Base-by-base conservation (phyloP, 2,113 vertebrate species). In the Solenodon paradoxus region DNA sequence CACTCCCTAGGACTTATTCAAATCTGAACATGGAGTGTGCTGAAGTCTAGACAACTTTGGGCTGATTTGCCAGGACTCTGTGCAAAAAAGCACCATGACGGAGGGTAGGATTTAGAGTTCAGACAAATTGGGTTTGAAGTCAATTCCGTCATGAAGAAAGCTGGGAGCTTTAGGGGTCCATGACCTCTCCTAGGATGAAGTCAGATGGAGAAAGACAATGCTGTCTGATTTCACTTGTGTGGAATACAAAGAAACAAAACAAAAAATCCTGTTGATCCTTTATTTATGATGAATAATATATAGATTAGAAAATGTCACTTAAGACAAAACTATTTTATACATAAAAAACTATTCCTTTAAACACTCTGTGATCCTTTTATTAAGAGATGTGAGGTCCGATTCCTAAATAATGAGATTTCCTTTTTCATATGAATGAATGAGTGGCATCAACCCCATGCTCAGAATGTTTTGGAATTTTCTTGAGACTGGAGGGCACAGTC, bases 381-480 rank as follows among this genome's bases (percentile, higher is more conserved):
- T 82, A 78, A 38, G 63, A 59, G 16, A 68, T n/a, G 35, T 55
- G 53, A 91, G 68, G 9, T 3, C 57, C 57, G 68, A 85, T 63
- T 90, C 26, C 38, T 38, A 69, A 94, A 38, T 26, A 66, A 80
- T 51, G 49, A 88, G 42, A 80, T 75, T 63, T 69, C 16, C 20
- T 95, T 94, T 86, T 64, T 63, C 45, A 90, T n/a, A 82, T 20
- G 38, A 79, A 49, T 90, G 51, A 72, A 32, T 68, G 42, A 84
- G 49, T 61, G 61, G 28, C 13, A 81, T 63, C 28, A 87, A 94
- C 7, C 11, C 32, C 5, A 11, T 8, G 4, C n/a, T 92, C 69
- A 45, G 68, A 63, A 90, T 20, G 63, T 51, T 55, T 13, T 38
- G 63, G 77, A 42, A 72, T 96, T 88, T 89, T 89, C 87, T 87